Percentiles rank a stretch among this genome's conserved stretches.
These are phyloP conservation scores for Hyppa rectilinea DNA, from an alignment of 2,888 invertebrate species.

Conservation along the genomic window DNA sequence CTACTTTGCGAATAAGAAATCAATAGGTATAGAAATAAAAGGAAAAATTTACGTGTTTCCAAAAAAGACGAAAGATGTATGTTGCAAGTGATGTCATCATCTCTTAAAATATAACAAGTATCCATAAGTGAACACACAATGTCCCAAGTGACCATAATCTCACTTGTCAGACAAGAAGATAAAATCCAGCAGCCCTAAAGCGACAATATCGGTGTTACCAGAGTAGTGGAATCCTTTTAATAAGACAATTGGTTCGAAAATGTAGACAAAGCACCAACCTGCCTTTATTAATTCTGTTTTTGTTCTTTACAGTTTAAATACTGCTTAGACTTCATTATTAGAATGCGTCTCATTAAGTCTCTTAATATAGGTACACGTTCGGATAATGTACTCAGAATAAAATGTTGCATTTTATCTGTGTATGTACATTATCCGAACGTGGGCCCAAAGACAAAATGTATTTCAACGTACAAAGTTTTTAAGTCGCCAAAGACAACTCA, in stretches of 20 bases:
- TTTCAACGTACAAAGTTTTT: slow-evolving; percentile 75
- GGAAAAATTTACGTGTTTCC: background rate
- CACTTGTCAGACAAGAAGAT: background rate
- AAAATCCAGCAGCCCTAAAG: slow-evolving; percentile 63
- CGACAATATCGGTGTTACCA: slow-evolving; percentile 70
- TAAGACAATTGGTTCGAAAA: slow-evolving; percentile 78
- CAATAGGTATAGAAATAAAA: background rate
- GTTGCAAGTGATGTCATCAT: background rate
- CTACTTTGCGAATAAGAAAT: background rate
- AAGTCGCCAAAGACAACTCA: slow-evolving; percentile 82
- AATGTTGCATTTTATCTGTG: slow-evolving; percentile 59
- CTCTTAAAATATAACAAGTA: background rate
- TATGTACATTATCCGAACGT: no score
- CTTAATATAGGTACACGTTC: slow-evolving; percentile 13
- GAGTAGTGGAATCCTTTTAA: slow-evolving; percentile 75
- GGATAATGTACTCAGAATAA: slow-evolving; percentile 36
- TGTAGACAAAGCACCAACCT: slow-evolving; percentile 74
- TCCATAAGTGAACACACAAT: background rate
- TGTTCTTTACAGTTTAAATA: slow-evolving; percentile 33
- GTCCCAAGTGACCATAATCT: background rate
- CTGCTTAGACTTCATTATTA: slow-evolving; percentile 36
- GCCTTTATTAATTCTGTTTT: slow-evolving; percentile 77
- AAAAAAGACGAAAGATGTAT: background rate
- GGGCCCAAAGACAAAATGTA: slow-evolving; percentile 68
- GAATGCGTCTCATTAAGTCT: slow-evolving; percentile 31